Evolutionary conservation across 2,113 vertebrate species (phyloP).

Genomic region (Phylloscopus trochiloides): DNA sequence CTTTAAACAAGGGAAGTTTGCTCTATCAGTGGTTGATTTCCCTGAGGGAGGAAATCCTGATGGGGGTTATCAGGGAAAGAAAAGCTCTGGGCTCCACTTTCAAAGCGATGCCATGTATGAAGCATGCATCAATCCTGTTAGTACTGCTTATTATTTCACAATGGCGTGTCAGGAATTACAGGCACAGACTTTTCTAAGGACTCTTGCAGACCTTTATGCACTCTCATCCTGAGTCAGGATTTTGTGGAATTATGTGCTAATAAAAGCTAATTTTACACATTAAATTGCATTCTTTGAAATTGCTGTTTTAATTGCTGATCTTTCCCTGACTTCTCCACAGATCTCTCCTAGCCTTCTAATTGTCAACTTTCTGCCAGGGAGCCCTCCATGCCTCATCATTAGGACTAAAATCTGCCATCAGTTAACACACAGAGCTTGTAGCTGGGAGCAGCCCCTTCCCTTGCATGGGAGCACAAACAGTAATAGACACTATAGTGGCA

Average conservation of each 20-base stretch:
- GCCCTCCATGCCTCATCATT: slow-evolving; percentile 14
- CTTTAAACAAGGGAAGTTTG: slow-evolving; percentile 39
- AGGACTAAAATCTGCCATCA: slow-evolving; percentile 45
- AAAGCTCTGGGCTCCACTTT: slow-evolving; percentile 32
- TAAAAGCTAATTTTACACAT: slow-evolving; percentile 60
- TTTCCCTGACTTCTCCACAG: not conserved
- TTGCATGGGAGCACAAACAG: not conserved
- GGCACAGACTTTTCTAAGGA: slow-evolving; percentile 29
- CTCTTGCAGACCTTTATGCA: slow-evolving; percentile 38
- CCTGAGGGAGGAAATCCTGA: slow-evolving; percentile 49
- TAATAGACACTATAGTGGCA: slow-evolving; percentile 29
- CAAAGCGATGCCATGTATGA: slow-evolving; percentile 46
- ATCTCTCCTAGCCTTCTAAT: not conserved
- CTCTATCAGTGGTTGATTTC: slow-evolving; percentile 28
- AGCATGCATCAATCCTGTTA: slow-evolving; percentile 61
- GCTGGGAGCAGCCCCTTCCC: slow-evolving; percentile 14
- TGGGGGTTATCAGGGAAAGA: slow-evolving; percentile 33
- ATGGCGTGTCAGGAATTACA: slow-evolving; percentile 46
- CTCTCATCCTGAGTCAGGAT: slow-evolving; percentile 10
- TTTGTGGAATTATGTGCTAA: slow-evolving; percentile 35
- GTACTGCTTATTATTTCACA: slow-evolving; percentile 63
- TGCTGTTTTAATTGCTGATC: slow-evolving; percentile 42
- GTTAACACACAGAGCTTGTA: slow-evolving; percentile 19
- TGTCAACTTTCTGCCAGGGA: not conserved
- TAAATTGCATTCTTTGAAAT: slow-evolving; percentile 24